These are phyloP conservation scores for Pipistrellus nathusii DNA, from an alignment of 2,797 vertebrate genomes.

Conservation along the genomic window DNA sequence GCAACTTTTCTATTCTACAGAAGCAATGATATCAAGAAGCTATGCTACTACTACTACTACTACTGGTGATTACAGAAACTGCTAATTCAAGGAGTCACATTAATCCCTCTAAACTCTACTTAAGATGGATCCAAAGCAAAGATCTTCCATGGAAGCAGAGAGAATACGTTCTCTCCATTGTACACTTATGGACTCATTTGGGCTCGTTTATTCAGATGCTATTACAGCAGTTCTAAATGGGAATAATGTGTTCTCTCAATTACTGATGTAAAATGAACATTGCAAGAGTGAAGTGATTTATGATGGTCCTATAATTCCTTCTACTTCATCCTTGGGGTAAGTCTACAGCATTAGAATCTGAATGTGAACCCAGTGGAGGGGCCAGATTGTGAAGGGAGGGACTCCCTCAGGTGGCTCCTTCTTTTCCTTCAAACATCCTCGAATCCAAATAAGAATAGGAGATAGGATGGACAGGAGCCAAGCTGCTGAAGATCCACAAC, in stretches of 20 bases:
- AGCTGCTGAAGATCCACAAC: not conserved
- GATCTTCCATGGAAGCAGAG: not conserved
- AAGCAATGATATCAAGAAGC: not conserved
- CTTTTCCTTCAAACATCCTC: not conserved
- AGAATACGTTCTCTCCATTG: not conserved
- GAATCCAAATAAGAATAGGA: not conserved
- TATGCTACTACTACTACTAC: not conserved
- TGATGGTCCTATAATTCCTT: not conserved
- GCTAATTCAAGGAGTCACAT: not conserved
- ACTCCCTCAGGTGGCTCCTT: not conserved
- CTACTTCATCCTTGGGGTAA: not conserved
- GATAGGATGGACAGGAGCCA: not conserved
- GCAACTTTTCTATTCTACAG: constrained; percentile 38
- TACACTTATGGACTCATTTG: not conserved
- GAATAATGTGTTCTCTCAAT: constrained; percentile 12
- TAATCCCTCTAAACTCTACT: not conserved
- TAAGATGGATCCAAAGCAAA: not conserved
- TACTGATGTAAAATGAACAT: not conserved
- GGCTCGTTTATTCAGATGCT: not conserved
- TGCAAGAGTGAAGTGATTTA: not conserved
- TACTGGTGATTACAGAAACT: constrained; percentile 1
- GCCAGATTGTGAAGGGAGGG: not conserved
- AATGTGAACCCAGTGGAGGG: not conserved
- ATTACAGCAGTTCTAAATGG: not conserved
- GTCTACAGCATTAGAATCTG: not conserved